phyloP scores from a whole-genome alignment of 2,797 vertebrate species.

The Manis javanica region DNA sequence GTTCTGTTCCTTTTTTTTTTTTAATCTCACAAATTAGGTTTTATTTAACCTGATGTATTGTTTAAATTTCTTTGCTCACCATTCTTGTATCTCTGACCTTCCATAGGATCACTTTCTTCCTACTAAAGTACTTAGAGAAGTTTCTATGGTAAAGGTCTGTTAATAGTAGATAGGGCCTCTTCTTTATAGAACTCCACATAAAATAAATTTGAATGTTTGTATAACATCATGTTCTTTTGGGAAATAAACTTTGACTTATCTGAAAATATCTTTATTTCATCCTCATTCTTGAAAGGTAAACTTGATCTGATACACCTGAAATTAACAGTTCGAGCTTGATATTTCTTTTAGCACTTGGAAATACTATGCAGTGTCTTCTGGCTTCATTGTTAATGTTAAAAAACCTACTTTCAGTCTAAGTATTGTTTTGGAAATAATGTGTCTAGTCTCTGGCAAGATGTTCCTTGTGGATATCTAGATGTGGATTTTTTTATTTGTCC shows the following conservation, averaged over 20 bases:
- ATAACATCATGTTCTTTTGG: background rate
- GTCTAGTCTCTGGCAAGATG: background rate
- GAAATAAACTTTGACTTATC: conserved; percentile 2
- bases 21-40: background rate
- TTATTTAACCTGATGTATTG: background rate
- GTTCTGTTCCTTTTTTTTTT: background rate
- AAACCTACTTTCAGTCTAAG: background rate
- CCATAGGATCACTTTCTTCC: background rate
- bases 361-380: background rate
- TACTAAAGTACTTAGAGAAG: conserved; percentile 1
- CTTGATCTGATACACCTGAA: background rate
- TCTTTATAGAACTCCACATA: background rate
- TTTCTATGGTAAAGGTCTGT: background rate
- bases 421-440: conserved; percentile 5
- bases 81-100: background rate
- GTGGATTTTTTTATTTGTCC: conserved; percentile 12
- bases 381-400: conserved; percentile 11
- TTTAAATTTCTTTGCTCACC: background rate
- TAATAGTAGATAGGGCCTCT: background rate
- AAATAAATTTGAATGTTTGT: background rate
- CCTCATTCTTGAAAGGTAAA: background rate
- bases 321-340: background rate
- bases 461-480: background rate
- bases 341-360: background rate
- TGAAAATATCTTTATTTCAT: conserved; percentile 31